phyloP scores from a whole-genome alignment of 1,140 invertebrate genomes.

The Zaprionus taronus region DNA sequence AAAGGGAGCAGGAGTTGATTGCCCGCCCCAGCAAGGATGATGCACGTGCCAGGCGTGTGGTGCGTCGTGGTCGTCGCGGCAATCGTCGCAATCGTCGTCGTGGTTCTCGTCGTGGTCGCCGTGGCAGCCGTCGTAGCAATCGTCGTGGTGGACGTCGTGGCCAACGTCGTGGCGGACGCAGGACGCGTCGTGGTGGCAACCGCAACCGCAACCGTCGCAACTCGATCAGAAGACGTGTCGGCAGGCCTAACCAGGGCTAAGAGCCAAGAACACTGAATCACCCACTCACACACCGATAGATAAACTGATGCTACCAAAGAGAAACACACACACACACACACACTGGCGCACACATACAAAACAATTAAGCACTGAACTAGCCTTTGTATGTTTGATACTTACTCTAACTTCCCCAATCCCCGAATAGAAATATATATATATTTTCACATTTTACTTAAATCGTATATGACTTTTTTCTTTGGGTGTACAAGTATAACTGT shows the following conservation, averaged over 20 bases:
- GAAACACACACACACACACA: slow-evolving; percentile 14
- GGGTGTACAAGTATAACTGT: background rate
- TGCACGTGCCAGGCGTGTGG: slow-evolving; percentile 61
- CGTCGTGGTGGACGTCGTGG: slow-evolving; percentile 32
- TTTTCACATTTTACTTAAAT: slow-evolving; percentile 58
- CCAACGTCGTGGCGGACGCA: slow-evolving; percentile 23
- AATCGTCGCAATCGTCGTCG: slow-evolving; percentile 35
- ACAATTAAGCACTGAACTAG: slow-evolving; percentile 20
- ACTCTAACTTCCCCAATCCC: slow-evolving; percentile 20
- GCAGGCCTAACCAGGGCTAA: slow-evolving; percentile 52
- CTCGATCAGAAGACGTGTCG: slow-evolving; percentile 47
- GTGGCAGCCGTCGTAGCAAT: slow-evolving; percentile 21
- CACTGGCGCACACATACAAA: slow-evolving; percentile 6
- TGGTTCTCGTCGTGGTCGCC: slow-evolving; percentile 24
- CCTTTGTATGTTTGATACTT: slow-evolving; percentile 19
- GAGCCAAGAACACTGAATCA: background rate
- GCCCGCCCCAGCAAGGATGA: slow-evolving; percentile 54
- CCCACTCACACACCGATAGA: background rate
- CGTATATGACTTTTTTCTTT: background rate
- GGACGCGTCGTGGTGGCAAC: slow-evolving; percentile 47
- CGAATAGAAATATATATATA: slow-evolving; percentile 31
- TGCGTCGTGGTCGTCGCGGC: slow-evolving; percentile 48
- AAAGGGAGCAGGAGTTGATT: slow-evolving; percentile 37
- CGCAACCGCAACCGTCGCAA: slow-evolving; percentile 30
- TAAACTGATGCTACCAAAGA: background rate